These are phyloP conservation scores for Palythoa grandiflora DNA, from an alignment of 92 coral and sea anemone species.

Conservation along the genomic window DNA sequence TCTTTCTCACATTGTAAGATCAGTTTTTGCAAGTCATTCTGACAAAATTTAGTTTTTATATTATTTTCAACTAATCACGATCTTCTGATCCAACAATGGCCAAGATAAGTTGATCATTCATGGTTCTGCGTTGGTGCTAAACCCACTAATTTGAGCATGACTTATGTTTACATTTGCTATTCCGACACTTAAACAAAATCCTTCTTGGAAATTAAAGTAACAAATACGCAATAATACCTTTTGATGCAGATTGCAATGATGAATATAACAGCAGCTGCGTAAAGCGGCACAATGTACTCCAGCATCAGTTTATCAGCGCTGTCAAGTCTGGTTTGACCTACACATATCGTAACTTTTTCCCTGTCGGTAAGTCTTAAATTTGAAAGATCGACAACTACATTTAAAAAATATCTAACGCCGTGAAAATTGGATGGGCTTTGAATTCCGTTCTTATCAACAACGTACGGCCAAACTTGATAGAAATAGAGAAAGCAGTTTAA, in stretches of 20 bases:
- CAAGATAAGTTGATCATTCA: too few species aligned
- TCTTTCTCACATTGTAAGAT: too few species aligned
- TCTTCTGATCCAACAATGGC: too few species aligned
- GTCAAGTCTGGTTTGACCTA: slow-evolving; percentile 56
- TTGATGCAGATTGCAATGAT: slow-evolving; percentile 61
- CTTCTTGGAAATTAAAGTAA: background rate
- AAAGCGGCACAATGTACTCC: slow-evolving; percentile 80
- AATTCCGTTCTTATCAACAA: slow-evolving; percentile 53
- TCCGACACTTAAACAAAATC: too few species aligned
- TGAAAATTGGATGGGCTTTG: slow-evolving; percentile 8
- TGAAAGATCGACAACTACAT: slow-evolving; percentile 71
- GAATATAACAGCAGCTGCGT: slow-evolving; percentile 64
- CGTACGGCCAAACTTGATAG: slow-evolving; percentile 46
- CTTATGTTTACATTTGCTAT: too few species aligned
- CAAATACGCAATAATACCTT: slow-evolving; percentile 4
- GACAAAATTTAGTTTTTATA: too few species aligned
- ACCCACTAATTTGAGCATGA: too few species aligned
- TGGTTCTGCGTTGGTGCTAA: too few species aligned
- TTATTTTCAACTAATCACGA: too few species aligned
- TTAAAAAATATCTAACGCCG: slow-evolving; percentile 59
- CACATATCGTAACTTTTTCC: slow-evolving; percentile 59
- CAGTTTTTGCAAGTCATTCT: too few species aligned
- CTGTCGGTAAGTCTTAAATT: slow-evolving; percentile 56
- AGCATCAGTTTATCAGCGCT: slow-evolving; percentile 86
- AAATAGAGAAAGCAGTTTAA: slow-evolving; percentile 41